These are phyloP conservation scores for Mormyrus hasselquistii DNA, from an alignment of 2,797 vertebrate species.

Conservation along the genomic window DNA sequence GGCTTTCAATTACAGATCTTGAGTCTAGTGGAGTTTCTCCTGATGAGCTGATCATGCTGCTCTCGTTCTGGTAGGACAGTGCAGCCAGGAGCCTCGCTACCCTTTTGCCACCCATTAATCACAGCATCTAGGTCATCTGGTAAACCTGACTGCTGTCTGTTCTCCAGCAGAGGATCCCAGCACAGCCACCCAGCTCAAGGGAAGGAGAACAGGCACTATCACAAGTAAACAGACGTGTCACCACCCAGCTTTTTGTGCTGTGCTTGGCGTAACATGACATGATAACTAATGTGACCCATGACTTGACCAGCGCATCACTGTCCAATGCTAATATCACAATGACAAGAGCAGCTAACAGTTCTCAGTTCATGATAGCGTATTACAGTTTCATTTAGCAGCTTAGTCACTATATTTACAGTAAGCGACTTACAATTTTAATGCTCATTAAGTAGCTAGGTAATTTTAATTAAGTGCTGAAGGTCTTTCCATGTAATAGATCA, in stretches of 20 bases:
- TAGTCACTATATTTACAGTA: neutral
- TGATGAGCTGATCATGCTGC: neutral
- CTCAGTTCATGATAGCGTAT: neutral
- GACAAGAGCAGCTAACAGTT: neutral
- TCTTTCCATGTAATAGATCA: neutral
- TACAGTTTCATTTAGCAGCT: neutral
- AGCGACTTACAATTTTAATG: neutral
- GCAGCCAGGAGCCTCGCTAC: neutral
- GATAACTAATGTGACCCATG: neutral
- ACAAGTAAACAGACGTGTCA: neutral
- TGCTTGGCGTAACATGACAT: neutral
- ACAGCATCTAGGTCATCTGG: neutral
- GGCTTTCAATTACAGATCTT: neutral
- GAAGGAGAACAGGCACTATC: neutral
- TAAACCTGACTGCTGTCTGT: neutral
- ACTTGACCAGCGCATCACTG: neutral
- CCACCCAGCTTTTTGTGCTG: neutral
- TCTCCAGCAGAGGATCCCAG: neutral
- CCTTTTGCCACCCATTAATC: neutral
- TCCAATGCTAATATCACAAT: neutral
- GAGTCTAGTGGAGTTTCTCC: neutral
- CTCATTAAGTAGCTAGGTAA: neutral
- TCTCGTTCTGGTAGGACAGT: neutral
- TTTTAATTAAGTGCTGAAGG: neutral
- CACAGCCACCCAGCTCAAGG: neutral